A percentile compares a stretch with the other conserved stretches of the same genome.
Evolutionary conservation across 2,113 vertebrate genomes (phyloP).

Genomic region (Alexandromys fortis): DNA sequence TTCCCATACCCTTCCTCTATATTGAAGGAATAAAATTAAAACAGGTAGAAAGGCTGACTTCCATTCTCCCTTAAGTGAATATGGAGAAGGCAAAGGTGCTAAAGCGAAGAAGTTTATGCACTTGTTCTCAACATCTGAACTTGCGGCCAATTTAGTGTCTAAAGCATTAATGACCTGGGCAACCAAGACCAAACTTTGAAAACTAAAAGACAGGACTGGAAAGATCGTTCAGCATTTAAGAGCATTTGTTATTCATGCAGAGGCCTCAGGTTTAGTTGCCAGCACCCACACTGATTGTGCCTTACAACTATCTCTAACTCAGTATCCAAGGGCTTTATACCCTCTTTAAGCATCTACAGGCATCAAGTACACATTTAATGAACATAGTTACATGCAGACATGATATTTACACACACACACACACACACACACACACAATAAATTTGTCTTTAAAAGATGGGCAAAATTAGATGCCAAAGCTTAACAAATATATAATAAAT

Average conservation of each 20-base stretch:
- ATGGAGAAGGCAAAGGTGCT: not conserved
- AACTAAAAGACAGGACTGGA: not conserved
- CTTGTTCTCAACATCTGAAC: not conserved
- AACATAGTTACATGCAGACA: not conserved
- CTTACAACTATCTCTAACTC: not conserved
- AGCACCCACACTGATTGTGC: not conserved
- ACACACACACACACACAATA: not conserved
- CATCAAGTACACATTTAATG: not conserved
- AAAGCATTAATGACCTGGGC: not conserved
- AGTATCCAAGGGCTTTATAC: no score
- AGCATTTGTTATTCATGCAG: not conserved
- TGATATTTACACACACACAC: not conserved
- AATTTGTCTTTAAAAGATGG: not conserved
- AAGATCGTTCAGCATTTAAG: no score
- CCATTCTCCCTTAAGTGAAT: not conserved
- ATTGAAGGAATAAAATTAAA: not conserved
- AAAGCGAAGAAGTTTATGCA: no score
- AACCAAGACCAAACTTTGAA: not conserved
- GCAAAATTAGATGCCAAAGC: not conserved
- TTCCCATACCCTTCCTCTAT: not conserved
- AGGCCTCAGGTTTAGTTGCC: not conserved
- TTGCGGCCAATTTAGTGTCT: not conserved
- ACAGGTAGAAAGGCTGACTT: not conserved
- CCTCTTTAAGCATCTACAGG: not conserved
- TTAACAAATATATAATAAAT: not conserved